phyloP scores from a whole-genome alignment of 2,113 vertebrate genomes.

The Polypterus senegalus region DNA sequence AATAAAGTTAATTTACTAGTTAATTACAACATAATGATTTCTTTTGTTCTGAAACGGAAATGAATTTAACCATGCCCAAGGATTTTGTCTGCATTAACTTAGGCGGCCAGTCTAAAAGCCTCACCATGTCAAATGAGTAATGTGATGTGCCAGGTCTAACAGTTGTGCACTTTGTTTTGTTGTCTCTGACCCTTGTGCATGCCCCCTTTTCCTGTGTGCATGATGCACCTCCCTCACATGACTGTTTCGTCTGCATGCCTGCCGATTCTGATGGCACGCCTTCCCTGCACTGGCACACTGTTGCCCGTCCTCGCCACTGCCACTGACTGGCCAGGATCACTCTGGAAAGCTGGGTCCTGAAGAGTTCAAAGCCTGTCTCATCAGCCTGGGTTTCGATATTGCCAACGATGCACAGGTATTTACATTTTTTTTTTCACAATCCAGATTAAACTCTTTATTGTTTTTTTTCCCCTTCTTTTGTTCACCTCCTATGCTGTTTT shows the following conservation, averaged over 20 bases:
- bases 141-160: conserved; percentile 45
- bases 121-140: conserved; percentile 12
- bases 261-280: conserved; percentile 39
- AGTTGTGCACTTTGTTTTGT: conserved; percentile 40
- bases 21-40: no score
- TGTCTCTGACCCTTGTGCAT: conserved; percentile 62
- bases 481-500: conserved; percentile 27
- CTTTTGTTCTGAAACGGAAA: no score
- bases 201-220: conserved; percentile 25
- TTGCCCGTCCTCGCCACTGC: conserved; percentile 9
- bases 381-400: conserved; percentile 99
- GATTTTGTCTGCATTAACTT: no score
- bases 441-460: conserved; percentile 29
- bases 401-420: conserved; percentile 98
- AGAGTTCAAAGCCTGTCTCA: conserved; percentile 99
- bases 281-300: conserved; percentile 22
- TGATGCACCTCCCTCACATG: conserved; percentile 8
- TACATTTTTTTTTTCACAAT: conserved; percentile 30
- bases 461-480: neutral
- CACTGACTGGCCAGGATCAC: conserved; percentile 71
- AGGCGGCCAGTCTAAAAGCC: conserved; percentile 8
- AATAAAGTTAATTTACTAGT: no score
- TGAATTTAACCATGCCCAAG: no score
- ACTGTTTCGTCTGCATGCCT: conserved; percentile 65
- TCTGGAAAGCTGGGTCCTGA: conserved; percentile 96